These are phyloP conservation scores for Bimastos eiseni DNA, from an alignment of 2,888 invertebrate genomes.

Conservation along the genomic window DNA sequence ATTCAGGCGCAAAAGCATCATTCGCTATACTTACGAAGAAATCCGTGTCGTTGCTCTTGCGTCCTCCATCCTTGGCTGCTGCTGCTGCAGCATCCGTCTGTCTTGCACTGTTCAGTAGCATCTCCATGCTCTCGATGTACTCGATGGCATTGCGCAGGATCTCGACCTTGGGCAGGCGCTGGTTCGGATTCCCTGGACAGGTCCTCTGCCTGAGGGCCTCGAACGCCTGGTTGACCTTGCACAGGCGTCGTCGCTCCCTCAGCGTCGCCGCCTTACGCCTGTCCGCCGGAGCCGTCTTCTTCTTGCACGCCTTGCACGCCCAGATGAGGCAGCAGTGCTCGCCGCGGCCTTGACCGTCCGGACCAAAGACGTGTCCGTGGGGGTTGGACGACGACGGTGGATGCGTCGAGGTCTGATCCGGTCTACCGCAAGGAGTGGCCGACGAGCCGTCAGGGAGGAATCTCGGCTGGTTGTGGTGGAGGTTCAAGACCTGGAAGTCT, in stretches of 20 bases:
- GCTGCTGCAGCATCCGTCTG: neutral
- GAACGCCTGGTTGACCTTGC: slow-evolving; percentile 98
- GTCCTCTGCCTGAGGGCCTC: slow-evolving; percentile 89
- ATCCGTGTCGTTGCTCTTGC: neutral
- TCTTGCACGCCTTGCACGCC: slow-evolving; percentile 95
- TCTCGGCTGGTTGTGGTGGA: neutral
- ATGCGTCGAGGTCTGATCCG: neutral
- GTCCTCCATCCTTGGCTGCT: neutral
- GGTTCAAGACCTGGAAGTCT: neutral
- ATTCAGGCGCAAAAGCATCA: neutral
- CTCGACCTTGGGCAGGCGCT: slow-evolving; percentile 94
- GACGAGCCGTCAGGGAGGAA: neutral
- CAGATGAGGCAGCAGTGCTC: slow-evolving; percentile 75
- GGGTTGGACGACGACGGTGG: neutral
- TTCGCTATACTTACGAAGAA: neutral
- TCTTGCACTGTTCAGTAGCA: slow-evolving; percentile 50
- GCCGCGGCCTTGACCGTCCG: neutral
- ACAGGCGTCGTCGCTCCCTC: slow-evolving; percentile 84
- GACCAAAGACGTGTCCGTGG: neutral
- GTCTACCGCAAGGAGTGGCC: neutral
- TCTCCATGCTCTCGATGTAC: slow-evolving; percentile 77
- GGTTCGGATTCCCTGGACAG: slow-evolving; percentile 81
- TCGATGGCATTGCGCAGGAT: slow-evolving; percentile 95
- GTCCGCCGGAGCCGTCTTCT: slow-evolving; percentile 91
- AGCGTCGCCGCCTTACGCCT: slow-evolving; percentile 94